Conservation (phyloP, 1,140 invertebrate genomes). For the Drosophila ohnishii region DNA sequence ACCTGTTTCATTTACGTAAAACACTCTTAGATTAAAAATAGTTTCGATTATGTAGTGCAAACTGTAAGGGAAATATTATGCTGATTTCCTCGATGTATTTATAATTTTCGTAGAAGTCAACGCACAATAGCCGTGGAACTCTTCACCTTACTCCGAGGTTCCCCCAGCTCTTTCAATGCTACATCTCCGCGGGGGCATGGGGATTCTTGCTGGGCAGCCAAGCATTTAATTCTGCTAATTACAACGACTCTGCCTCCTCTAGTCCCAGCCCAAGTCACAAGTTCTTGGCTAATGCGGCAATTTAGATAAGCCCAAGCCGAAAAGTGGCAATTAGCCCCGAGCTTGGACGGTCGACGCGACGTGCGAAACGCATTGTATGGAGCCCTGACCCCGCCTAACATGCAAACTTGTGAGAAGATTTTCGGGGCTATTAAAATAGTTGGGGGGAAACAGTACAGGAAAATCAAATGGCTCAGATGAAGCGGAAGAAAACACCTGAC, state of each 20-base stretch:
- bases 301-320: constrained; percentile 68
- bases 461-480: constrained; percentile 31
- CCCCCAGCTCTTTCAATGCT: constrained; percentile 25
- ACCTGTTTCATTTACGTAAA: neutral
- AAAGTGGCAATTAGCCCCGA: constrained; percentile 67
- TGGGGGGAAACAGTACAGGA: constrained; percentile 18
- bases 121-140: constrained; percentile 5
- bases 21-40: neutral
- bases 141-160: neutral
- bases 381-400: constrained; percentile 76
- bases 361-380: constrained; percentile 73
- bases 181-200: constrained; percentile 2
- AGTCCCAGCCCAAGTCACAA: constrained; percentile 49
- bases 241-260: constrained; percentile 39
- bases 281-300: constrained; percentile 78
- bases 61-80: neutral
- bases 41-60: neutral
- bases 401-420: constrained; percentile 64
- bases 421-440: constrained; percentile 17
- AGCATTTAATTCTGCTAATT: constrained; percentile 76
- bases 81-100: neutral
- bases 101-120: constrained; percentile 40
- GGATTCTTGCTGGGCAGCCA: constrained; percentile 57
- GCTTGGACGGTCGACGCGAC: constrained; percentile 31
- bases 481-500: constrained; percentile 40